Evolutionary conservation across 2,797 vertebrate species (phyloP).

Genomic region (Poeciliopsis turneri): DNA sequence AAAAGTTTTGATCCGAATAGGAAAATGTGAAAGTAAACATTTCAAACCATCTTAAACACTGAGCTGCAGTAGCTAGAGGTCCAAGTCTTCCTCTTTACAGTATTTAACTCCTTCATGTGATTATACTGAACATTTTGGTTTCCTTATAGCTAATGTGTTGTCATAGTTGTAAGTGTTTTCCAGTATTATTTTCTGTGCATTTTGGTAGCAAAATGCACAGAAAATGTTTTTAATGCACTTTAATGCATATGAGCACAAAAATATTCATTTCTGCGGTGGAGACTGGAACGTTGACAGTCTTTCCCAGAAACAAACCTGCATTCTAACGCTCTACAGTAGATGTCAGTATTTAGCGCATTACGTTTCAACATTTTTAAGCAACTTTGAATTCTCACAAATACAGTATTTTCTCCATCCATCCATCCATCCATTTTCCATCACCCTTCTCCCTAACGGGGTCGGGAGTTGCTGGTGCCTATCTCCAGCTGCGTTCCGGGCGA

Average conservation of each 20-base stretch:
- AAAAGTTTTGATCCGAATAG: background rate
- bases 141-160: too few species aligned
- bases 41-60: background rate
- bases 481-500: too few species aligned
- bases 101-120: background rate
- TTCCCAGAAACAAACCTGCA: background rate
- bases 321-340: background rate
- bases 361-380: background rate
- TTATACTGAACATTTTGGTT: too few species aligned
- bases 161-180: background rate
- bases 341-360: background rate
- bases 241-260: background rate
- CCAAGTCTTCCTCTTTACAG: background rate
- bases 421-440: too few species aligned
- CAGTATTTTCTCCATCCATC: too few species aligned
- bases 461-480: too few species aligned
- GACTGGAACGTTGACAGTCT: background rate
- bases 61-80: background rate
- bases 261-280: background rate
- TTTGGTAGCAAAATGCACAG: too few species aligned
- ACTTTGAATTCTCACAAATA: background rate
- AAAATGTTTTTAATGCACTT: background rate
- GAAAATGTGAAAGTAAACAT: background rate
- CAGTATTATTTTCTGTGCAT: too few species aligned
- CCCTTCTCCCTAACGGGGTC: too few species aligned